phyloP scores from a whole-genome alignment of 1,140 invertebrate genomes.

The Cephus cinctus region DNA sequence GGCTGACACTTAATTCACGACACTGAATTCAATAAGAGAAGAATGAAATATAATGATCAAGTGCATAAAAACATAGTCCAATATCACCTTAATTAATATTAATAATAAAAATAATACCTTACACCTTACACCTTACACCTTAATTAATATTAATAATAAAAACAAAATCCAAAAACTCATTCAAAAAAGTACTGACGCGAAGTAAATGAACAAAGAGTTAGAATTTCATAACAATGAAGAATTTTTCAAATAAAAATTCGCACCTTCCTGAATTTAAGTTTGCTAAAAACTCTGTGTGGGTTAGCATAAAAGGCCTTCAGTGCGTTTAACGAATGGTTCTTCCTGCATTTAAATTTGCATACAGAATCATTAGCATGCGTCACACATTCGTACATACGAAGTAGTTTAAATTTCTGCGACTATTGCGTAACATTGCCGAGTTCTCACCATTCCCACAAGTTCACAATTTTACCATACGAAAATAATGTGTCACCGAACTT shows the following conservation, averaged over 20 bases:
- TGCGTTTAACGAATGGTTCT: slow-evolving; percentile 38
- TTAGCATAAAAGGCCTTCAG: slow-evolving; percentile 27
- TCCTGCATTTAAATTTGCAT: slow-evolving; percentile 49
- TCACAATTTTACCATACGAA: background rate
- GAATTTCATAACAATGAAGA: too few species aligned
- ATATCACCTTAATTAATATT: too few species aligned
- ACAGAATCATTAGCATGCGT: slow-evolving; percentile 30
- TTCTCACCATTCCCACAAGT: background rate
- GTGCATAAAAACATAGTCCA: too few species aligned
- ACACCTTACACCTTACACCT: too few species aligned
- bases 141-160: too few species aligned
- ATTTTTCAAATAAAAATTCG: background rate
- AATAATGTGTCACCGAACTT: background rate
- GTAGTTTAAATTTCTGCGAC: slow-evolving; percentile 24
- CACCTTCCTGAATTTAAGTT: background rate
- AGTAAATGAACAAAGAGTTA: too few species aligned
- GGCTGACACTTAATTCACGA: too few species aligned
- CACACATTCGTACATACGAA: slow-evolving; percentile 23
- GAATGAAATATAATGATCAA: too few species aligned
- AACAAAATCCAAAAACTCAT: too few species aligned
- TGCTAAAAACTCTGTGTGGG: slow-evolving; percentile 23
- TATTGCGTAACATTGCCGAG: slow-evolving; percentile 29
- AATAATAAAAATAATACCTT: too few species aligned
- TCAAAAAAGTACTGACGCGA: too few species aligned
- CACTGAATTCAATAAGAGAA: too few species aligned